A percentile compares a stretch with the other conserved stretches of the same genome.
Evolutionary conservation across 1,140 invertebrate genomes (phyloP).

Genomic region (Adoxophyes honmai): DNA sequence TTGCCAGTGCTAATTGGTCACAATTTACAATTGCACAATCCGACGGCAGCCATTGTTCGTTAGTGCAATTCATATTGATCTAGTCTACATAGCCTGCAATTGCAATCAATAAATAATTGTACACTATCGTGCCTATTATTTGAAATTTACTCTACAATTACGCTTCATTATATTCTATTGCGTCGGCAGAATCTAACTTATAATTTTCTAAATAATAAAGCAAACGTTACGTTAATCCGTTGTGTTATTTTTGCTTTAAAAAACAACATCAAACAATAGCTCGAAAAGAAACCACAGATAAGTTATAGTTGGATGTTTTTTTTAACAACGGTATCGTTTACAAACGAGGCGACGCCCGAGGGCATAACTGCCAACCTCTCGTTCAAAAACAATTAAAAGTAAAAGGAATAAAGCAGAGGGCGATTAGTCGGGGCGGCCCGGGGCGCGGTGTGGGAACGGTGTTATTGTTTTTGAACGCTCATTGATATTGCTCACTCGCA

Average conservation of each 20-base stretch:
- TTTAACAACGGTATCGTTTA: constrained; percentile 12
- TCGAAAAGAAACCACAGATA: background rate
- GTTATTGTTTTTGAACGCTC: constrained; percentile 33
- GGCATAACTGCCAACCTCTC: constrained; percentile 47
- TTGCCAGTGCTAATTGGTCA: background rate
- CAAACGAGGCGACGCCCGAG: constrained; percentile 33
- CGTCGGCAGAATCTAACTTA: no score
- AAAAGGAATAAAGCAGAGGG: constrained; percentile 39
- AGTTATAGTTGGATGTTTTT: background rate
- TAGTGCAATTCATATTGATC: background rate
- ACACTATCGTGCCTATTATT: background rate
- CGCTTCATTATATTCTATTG: no score
- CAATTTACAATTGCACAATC: background rate
- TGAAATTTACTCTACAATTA: no score
- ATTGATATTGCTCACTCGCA: constrained; percentile 53
- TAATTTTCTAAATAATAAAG: no score
- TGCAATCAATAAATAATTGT: background rate
- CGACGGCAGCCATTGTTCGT: background rate
- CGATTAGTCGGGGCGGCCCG: constrained; percentile 33
- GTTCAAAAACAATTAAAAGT: constrained; percentile 62
- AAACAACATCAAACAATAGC: background rate
- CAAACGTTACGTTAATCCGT: no score
- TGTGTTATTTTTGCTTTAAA: background rate
- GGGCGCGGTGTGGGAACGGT: constrained; percentile 58
- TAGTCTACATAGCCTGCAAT: background rate